phyloP scores from a whole-genome alignment of 2,888 invertebrate species.

The Drosophila incognita region DNA sequence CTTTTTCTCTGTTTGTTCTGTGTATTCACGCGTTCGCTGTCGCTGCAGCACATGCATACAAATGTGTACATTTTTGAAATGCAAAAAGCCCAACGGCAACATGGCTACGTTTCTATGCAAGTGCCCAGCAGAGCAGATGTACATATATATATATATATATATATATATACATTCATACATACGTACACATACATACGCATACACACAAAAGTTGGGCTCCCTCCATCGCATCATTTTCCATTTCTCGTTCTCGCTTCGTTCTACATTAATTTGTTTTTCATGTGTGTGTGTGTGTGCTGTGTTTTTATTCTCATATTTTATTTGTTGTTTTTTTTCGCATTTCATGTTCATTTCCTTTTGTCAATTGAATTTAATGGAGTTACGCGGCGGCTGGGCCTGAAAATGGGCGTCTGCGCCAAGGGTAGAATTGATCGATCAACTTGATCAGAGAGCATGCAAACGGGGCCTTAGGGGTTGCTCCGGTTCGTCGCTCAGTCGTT shows the following conservation, averaged over 20 bases:
- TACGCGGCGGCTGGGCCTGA: constrained; percentile 43
- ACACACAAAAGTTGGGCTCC: constrained; percentile 52
- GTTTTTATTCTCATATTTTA: constrained; percentile 40
- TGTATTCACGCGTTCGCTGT: constrained; percentile 41
- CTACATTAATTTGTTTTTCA: constrained; percentile 69
- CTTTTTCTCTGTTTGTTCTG: constrained; percentile 53
- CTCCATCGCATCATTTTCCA: constrained; percentile 46
- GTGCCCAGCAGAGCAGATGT: constrained; percentile 61
- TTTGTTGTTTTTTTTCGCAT: constrained; percentile 68
- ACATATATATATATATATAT: constrained; percentile 3
- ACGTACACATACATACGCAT: background rate
- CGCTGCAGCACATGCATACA: constrained; percentile 67
- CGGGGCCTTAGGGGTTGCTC: constrained; percentile 58
- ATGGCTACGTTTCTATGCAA: constrained; percentile 50
- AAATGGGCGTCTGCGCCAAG: constrained; percentile 70
- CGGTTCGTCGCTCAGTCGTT: background rate
- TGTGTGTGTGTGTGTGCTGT: constrained; percentile 17
- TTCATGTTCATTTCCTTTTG: constrained; percentile 75
- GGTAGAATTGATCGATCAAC: constrained; percentile 77
- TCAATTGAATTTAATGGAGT: constrained; percentile 74
- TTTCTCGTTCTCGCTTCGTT: constrained; percentile 26
- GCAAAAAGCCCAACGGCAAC: constrained; percentile 61
- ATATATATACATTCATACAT: background rate
- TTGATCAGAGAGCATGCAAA: constrained; percentile 69
- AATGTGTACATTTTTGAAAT: constrained; percentile 70